Evolutionary conservation across 30 jellyfish, hydroid and myxozoan species (phyloP).

Genomic region (Sanderia malayensis): DNA sequence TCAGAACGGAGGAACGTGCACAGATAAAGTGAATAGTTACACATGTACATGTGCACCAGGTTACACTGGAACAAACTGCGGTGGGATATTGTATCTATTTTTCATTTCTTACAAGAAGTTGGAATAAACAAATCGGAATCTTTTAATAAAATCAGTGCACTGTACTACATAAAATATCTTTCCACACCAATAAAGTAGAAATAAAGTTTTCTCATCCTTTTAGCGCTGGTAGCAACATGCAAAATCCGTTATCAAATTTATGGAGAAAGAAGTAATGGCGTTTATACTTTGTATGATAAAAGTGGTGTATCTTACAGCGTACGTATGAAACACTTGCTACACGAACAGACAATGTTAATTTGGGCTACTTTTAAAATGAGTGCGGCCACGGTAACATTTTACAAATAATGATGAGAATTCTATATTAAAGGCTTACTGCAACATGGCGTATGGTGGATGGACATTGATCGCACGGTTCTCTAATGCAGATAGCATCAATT

Average conservation of each 20-base stretch:
- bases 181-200: no score
- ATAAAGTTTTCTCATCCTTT: no score
- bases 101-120: no score
- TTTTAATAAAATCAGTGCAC: not conserved
- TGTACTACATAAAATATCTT: not conserved
- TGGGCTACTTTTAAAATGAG: no score
- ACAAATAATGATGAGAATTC: not conserved
- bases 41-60: constrained; percentile 7
- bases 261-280: no score
- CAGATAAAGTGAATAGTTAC: not conserved
- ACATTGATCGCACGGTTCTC: not conserved
- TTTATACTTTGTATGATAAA: not conserved
- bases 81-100: no score
- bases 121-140: constrained; percentile 6
- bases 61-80: constrained; percentile 5
- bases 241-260: no score
- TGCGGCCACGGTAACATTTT: not conserved
- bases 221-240: no score
- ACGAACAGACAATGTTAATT: no score
- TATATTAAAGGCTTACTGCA: not conserved
- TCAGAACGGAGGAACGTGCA: not conserved
- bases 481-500: not conserved
- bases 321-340: no score
- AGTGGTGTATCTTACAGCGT: no score
- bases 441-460: not conserved